Base-by-base conservation (phyloP, 2,888 invertebrate genomes). In the Idaea dimidiata region DNA sequence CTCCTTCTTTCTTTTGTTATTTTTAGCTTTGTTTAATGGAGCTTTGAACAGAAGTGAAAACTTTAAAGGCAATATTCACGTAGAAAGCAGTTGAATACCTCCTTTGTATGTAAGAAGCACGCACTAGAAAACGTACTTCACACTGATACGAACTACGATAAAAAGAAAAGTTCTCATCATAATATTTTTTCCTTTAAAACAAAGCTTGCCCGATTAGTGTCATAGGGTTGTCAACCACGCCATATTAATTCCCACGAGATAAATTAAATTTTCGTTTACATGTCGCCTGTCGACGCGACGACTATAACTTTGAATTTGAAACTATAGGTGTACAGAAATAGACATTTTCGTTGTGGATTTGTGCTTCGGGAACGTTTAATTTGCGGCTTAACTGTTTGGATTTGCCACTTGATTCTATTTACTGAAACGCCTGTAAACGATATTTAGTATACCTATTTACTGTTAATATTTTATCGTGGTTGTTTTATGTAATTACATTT, bases 381-480 rank as follows among this genome's bases (percentile, higher is more conserved):
- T 43, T 43, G 43, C 10, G 43, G 43, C 1, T 43, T 43, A 43
- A 14, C 43, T 43, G 43, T 43, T 43, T 43, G 10, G 43, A 43
- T 43, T 43, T 43, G 43, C 43, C 43, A 43, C 43, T 43, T 43
- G 43, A 43, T 43, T 43, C 43, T 43, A 43, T 65, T 62, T 65
- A 33, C n/a, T 57, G 53, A 8, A 43, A 7, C 14, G 14, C 8
- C 43, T 43, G 43, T 43, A 10, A 43, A 43, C 14, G 14, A 43
- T 43, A 14, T 43, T 43, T 43, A 8, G 43, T 43, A 17, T 58
- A 58, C 60, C 32, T 56, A 60, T 57, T 43, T 43, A 14, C 10
- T 43, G 43, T 43, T 43, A 3, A 43, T 14, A 32, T 8, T 32
- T 0, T 32, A 32, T 43, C 43, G 43, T n/a, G n/a, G n/a, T n/a